These are phyloP conservation scores for Bombylius major DNA, from an alignment of 2,888 invertebrate genomes.

Conservation along the genomic window DNA sequence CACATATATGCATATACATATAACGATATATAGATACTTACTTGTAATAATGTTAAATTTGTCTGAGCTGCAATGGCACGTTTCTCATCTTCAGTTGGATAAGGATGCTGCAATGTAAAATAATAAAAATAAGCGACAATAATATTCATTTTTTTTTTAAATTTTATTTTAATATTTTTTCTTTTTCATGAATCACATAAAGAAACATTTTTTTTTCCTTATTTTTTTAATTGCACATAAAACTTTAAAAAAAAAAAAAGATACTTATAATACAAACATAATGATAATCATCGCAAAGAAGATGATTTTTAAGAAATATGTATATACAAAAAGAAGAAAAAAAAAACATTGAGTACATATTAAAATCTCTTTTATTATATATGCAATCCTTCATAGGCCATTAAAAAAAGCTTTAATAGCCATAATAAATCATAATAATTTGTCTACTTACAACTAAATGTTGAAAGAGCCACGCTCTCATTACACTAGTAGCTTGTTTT, in stretches of 20 bases:
- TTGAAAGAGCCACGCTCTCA: conserved; percentile 94
- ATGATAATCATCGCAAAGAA: not conserved
- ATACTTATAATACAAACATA: not conserved
- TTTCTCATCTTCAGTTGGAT: conserved; percentile 91
- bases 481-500: conserved; percentile 89
- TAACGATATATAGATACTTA: not conserved
- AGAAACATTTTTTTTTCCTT: too few species aligned
- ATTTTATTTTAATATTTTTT: not conserved
- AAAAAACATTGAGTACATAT: not conserved
- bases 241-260: not conserved
- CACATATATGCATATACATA: too few species aligned
- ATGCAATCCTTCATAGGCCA: conserved; percentile 3
- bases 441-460: conserved; percentile 70
- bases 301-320: too few species aligned
- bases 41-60: conserved; percentile 69
- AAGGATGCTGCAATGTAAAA: conserved; percentile 60
- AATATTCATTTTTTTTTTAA: not conserved
- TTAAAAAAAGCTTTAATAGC: conserved; percentile 5
- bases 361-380: not conserved
- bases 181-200: not conserved
- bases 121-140: not conserved
- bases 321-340: too few species aligned
- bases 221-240: not conserved
- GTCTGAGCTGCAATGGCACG: conserved; percentile 80
- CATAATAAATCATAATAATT: conserved; percentile 6